These are phyloP conservation scores for Bemisia tabaci DNA, from an alignment of 1,140 invertebrate species.

Conservation along the genomic window DNA sequence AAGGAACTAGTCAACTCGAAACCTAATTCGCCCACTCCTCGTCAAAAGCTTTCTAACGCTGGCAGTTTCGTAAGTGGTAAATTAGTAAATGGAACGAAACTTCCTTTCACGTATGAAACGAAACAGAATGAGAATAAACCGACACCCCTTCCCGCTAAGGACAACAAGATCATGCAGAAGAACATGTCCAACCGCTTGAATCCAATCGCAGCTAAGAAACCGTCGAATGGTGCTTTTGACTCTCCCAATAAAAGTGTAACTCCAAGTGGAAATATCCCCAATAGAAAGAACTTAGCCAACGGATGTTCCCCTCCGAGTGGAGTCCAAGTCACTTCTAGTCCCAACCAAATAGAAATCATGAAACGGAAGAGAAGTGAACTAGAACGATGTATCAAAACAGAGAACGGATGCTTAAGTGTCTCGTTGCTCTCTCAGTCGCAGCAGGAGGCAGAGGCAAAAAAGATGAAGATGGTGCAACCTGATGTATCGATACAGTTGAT, in stretches of 20 bases:
- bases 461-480: slow-evolving; percentile 20
- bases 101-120: not conserved
- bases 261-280: too few relatives aligned
- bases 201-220: too few relatives aligned
- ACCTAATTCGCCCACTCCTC: not conserved
- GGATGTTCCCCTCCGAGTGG: not conserved
- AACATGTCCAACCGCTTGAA: too few relatives aligned
- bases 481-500: slow-evolving; percentile 24
- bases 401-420: slow-evolving; percentile 14
- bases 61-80: not conserved
- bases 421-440: slow-evolving; percentile 13
- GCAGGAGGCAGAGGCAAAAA: slow-evolving; percentile 18
- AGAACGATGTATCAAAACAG: slow-evolving; percentile 15
- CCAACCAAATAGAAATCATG: not conserved
- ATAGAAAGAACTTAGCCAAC: not conserved
- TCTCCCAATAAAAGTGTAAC: too few relatives aligned
- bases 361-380: not conserved
- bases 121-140: not conserved
- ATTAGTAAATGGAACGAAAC: not conserved
- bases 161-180: too few relatives aligned
- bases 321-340: not conserved
- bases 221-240: too few relatives aligned
- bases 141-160: too few relatives aligned
- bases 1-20: not conserved
- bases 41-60: not conserved